Percentiles rank a stretch among this genome's conserved stretches.
Conservation (phyloP, 2,797 vertebrate species). For the Lacerta bilineata region DNA sequence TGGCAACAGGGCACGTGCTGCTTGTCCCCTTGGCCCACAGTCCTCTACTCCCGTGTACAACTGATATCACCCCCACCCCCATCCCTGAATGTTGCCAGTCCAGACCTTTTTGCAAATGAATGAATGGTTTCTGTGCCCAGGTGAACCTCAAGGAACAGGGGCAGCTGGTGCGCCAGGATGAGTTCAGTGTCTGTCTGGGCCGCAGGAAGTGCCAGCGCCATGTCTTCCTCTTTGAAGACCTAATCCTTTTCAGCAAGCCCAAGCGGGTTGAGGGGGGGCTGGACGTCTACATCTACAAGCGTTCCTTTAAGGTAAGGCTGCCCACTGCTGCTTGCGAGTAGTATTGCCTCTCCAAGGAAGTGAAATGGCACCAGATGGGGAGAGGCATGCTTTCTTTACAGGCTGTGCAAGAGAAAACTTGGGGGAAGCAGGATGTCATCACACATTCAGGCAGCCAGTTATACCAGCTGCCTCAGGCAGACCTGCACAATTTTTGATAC, state of each 20-base stretch:
- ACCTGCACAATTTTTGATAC: no score
- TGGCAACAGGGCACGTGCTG: neutral
- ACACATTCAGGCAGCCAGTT: neutral
- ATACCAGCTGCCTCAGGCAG: no score
- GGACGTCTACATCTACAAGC: slow-evolving; percentile 93
- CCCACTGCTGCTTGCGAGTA: neutral
- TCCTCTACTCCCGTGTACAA: neutral
- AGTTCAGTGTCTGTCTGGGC: slow-evolving; percentile 90
- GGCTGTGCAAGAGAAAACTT: no score
- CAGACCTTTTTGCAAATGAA: neutral
- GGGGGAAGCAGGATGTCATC: no score
- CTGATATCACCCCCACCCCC: no score
- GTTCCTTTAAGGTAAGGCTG: slow-evolving; percentile 91
- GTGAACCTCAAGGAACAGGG: slow-evolving; percentile 98
- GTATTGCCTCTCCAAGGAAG: rapidly evolving
- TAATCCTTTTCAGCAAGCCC: slow-evolving; percentile 95
- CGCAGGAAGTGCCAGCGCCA: slow-evolving; percentile 92
- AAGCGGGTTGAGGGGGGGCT: slow-evolving; percentile 89
- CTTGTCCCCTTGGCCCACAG: neutral
- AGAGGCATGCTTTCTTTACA: neutral
- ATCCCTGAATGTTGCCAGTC: neutral
- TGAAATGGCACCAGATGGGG: no score
- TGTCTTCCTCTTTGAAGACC: slow-evolving; percentile 95
- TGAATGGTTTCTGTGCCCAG: slow-evolving; percentile 74
- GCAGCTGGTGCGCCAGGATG: slow-evolving; percentile 93